These are phyloP conservation scores for Xiphophorus couchianus DNA, from an alignment of 2,113 vertebrate species.

Conservation along the genomic window DNA sequence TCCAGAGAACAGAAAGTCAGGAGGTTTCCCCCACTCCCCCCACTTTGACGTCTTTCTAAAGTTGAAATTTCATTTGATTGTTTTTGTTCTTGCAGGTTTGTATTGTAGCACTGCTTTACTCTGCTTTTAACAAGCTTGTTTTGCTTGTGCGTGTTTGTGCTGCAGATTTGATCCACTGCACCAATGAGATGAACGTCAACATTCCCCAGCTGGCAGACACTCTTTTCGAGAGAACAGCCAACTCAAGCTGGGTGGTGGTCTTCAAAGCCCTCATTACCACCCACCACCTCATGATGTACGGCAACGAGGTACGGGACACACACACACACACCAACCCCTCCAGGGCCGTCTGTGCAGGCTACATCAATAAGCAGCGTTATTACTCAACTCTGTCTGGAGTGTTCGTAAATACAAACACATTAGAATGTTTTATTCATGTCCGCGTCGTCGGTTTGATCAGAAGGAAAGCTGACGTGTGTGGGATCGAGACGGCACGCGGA, in stretches of 20 bases:
- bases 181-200: slow-evolving; percentile 83
- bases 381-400: slow-evolving; percentile 33
- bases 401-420: slow-evolving; percentile 30
- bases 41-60: too few species aligned
- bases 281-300: slow-evolving; percentile 83
- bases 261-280: slow-evolving; percentile 83
- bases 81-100: not conserved
- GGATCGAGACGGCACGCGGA: not conserved
- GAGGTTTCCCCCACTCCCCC: not conserved
- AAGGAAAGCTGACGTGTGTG: not conserved
- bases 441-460: slow-evolving; percentile 10
- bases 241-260: slow-evolving; percentile 84
- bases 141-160: not conserved
- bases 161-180: slow-evolving; percentile 82
- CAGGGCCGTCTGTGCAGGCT: slow-evolving; percentile 6
- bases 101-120: not conserved
- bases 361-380: slow-evolving; percentile 29
- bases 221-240: slow-evolving; percentile 80
- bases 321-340: slow-evolving; percentile 12
- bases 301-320: slow-evolving; percentile 77
- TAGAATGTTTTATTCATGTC: slow-evolving; percentile 35
- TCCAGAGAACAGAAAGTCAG: not conserved
- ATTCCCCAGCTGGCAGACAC: slow-evolving; percentile 83
- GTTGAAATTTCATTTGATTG: not conserved
- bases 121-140: slow-evolving; percentile 8